Conservation (phyloP, 2,888 invertebrate species). For the Nymphalis c-album region DNA sequence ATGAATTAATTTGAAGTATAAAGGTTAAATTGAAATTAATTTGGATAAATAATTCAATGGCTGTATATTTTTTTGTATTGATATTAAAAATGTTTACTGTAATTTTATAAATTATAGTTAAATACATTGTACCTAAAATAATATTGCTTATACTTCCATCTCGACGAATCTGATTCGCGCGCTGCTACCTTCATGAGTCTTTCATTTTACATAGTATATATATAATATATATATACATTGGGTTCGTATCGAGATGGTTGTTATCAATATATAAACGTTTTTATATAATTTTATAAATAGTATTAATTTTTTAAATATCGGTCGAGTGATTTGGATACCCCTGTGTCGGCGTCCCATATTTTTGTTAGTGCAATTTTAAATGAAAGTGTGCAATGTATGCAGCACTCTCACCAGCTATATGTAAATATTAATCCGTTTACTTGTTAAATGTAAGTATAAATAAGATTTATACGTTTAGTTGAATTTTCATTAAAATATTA, state of each 20-base stretch:
- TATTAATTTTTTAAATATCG: constrained; percentile 44
- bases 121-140: neutral
- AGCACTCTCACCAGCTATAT: constrained; percentile 54
- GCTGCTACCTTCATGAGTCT: constrained; percentile 35
- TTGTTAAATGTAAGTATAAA: constrained; percentile 80
- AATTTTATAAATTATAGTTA: too few species aligned
- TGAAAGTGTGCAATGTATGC: constrained; percentile 45
- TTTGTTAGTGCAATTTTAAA: constrained; percentile 78
- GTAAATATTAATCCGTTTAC: constrained; percentile 75
- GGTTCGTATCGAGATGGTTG: constrained; percentile 26
- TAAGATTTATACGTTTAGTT: constrained; percentile 82
- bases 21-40: neutral
- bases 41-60: neutral
- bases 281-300: constrained; percentile 10
- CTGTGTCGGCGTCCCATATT: constrained; percentile 58
- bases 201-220: constrained; percentile 16
- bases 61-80: neutral
- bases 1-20: neutral
- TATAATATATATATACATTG: too few species aligned
- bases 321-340: constrained; percentile 48
- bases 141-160: constrained; percentile 16
- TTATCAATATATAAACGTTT: neutral
- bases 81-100: neutral
- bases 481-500: constrained; percentile 80
- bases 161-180: constrained; percentile 32